Base-by-base conservation (phyloP, 2,113 vertebrate genomes). In the Naja naja region DNA sequence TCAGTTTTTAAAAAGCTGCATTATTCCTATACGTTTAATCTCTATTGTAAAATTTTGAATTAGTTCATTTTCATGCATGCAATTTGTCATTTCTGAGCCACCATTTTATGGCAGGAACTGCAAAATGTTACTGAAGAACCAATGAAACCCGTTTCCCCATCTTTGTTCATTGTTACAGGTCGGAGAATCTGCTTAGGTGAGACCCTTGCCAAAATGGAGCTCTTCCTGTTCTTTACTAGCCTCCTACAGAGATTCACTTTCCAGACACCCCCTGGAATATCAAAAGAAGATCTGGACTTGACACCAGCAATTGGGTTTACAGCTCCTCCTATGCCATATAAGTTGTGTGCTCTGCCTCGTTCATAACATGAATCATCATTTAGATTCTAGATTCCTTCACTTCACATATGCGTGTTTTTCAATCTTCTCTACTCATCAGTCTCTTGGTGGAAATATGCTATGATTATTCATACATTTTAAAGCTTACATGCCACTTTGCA, bases 141-240 rank as follows among this genome's bases (percentile, higher is more conserved):
- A 43, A 25, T 85, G 16, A 85, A 20, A 4, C 12, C 10, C 3
- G 18, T 49, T 23, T 34, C 27, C 16, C 4, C 16, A 0, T 22
- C 4, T 3, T 6, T 87, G 6, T 47, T 27, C 34, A 14, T 87
- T 87, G 23, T 89, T 49, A 3, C 95, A 98, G 98, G 98, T 4
- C 89, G 95, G 9, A 97, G 98, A n/a, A 94, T 81, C 12, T 98
- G 98, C 47, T 94, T 96, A 0, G 98, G 98, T 3, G 97, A 98
- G 90, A 95, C 96, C 91, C 97, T 98, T 94, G 98, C 98, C 27
- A 98, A 95, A 94, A 98, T 97, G 97, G 98, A 98, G 95, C 74
- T 81, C 34, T 81, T 81, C 16, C n/a, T 39, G 74, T 81, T 81
- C 74, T 81, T 81, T 81, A 81, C 74, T 18, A 81, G 74, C 34